Conservation (phyloP, 2,113 vertebrate genomes). For the Dasyurus viverrinus region DNA sequence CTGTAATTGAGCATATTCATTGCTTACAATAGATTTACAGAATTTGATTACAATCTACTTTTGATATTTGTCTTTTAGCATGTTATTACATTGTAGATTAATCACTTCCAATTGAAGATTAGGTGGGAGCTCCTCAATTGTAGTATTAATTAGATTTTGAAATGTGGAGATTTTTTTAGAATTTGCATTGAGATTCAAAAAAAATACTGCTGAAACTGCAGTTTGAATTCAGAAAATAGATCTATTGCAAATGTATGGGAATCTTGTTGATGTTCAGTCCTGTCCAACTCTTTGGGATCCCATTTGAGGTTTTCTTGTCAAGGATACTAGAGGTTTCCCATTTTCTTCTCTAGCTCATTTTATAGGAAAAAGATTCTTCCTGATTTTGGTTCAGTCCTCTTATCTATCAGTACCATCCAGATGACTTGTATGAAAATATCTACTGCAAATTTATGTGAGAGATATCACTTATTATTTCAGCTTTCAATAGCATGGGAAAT, state of each 20-base stretch:
- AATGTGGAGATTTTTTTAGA: neutral
- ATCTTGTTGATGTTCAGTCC: neutral
- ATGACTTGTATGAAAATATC: neutral
- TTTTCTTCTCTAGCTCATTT: neutral
- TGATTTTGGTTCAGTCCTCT: neutral
- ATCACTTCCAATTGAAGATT: neutral
- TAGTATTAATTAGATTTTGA: neutral
- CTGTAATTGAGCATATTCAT: neutral
- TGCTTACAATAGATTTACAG: neutral
- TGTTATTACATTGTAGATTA: neutral
- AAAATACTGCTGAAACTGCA: neutral
- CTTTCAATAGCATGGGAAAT: neutral
- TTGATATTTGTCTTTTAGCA: neutral
- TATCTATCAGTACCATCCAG: neutral
- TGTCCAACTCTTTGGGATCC: neutral
- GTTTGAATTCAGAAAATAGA: neutral
- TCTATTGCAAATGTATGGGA: neutral
- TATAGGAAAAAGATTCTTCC: neutral
- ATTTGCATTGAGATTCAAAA: neutral
- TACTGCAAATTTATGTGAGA: neutral
- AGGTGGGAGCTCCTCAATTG: neutral
- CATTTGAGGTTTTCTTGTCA: neutral
- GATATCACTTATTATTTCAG: neutral
- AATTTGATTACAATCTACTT: neutral
- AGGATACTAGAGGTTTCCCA: neutral